These are phyloP conservation scores for Brenthis hecate DNA, from an alignment of 2,888 invertebrate species.

Conservation along the genomic window DNA sequence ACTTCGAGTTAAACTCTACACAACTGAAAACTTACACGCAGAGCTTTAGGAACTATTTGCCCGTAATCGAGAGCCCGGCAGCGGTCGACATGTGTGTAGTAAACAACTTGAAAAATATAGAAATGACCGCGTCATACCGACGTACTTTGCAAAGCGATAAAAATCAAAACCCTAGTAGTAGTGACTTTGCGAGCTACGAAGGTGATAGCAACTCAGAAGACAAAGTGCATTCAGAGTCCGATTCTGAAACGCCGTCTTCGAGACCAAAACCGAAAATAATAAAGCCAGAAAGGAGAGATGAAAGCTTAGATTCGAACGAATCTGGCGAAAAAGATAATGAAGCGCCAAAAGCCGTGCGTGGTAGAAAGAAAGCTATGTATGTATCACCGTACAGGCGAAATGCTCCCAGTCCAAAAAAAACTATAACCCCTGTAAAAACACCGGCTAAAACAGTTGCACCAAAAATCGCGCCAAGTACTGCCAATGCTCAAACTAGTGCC, in stretches of 20 bases:
- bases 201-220: slow-evolving; percentile 84
- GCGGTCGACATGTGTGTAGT: slow-evolving; percentile 73
- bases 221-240: slow-evolving; percentile 74
- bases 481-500: slow-evolving; percentile 59
- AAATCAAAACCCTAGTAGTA: slow-evolving; percentile 60
- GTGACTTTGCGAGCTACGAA: slow-evolving; percentile 78
- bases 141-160: slow-evolving; percentile 50
- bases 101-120: slow-evolving; percentile 76
- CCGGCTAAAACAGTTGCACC: slow-evolving; percentile 49
- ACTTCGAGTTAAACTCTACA: slow-evolving; percentile 84
- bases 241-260: slow-evolving; percentile 56
- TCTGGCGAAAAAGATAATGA: slow-evolving; percentile 69
- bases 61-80: slow-evolving; percentile 74
- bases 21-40: slow-evolving; percentile 83
- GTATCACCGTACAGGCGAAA: slow-evolving; percentile 81
- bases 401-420: slow-evolving; percentile 61
- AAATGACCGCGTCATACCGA: slow-evolving; percentile 67
- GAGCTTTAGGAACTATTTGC: slow-evolving; percentile 75
- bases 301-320: slow-evolving; percentile 73
- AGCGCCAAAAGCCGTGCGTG: slow-evolving; percentile 83
- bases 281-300: slow-evolving; percentile 76
- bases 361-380: slow-evolving; percentile 87
- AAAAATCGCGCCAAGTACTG: slow-evolving; percentile 49
- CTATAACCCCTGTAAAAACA: slow-evolving; percentile 41
- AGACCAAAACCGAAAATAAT: slow-evolving; percentile 83